These are phyloP conservation scores for Ephialtes manifestator DNA, from an alignment of 2,888 invertebrate genomes.

Conservation along the genomic window DNA sequence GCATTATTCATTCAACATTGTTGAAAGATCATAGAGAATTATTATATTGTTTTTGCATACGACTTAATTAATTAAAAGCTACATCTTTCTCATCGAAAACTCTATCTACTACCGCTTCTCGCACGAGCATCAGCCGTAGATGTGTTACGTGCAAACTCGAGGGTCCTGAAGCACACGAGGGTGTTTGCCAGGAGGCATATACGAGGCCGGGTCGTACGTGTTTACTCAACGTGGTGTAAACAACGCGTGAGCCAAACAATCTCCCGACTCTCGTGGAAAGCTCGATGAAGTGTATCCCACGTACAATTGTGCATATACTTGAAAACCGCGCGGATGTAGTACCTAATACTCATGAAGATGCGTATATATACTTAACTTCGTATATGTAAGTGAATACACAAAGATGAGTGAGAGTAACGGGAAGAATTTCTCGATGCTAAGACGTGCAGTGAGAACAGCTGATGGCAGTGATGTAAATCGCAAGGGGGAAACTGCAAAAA, in stretches of 20 bases:
- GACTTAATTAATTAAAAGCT: not conserved
- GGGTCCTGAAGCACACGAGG: constrained; percentile 40
- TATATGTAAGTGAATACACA: constrained; percentile 12
- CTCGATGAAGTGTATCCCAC: constrained; percentile 57
- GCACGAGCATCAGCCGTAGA: constrained; percentile 14
- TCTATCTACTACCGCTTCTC: not conserved
- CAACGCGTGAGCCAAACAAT: constrained; percentile 65
- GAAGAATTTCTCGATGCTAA: not conserved
- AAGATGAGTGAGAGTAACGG: constrained; percentile 27
- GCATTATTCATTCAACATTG: too few species aligned
- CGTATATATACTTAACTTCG: constrained; percentile 15
- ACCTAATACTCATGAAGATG: constrained; percentile 10
- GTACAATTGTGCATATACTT: constrained; percentile 53
- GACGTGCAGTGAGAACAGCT: constrained; percentile 26
- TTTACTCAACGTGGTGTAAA: constrained; percentile 64
- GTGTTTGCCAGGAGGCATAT: constrained; percentile 41
- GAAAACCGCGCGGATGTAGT: constrained; percentile 44
- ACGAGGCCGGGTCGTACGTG: constrained; percentile 43
- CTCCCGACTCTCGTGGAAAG: constrained; percentile 50
- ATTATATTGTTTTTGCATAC: not conserved
- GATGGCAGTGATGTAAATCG: constrained; percentile 18
- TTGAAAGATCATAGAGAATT: too few species aligned
- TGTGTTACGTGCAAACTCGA: constrained; percentile 50
- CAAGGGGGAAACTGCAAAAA: constrained; percentile 31
- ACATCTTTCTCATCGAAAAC: not conserved